These are phyloP conservation scores for Alauda arvensis DNA, from an alignment of 2,797 vertebrate species.

Conservation along the genomic window DNA sequence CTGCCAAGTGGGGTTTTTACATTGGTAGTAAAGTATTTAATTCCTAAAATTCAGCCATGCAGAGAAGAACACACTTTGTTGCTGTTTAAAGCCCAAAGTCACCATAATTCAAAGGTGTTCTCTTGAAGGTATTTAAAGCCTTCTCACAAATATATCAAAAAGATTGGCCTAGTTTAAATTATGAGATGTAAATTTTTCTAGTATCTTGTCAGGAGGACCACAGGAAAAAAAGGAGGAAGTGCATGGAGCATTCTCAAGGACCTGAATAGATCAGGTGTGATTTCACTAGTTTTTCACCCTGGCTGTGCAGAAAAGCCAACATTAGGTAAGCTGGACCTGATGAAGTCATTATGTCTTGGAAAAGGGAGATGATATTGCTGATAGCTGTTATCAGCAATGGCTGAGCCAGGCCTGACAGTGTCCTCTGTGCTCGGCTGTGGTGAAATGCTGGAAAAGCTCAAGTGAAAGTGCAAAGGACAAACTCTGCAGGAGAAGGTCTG, in stretches of 20 bases:
- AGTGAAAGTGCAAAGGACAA: not conserved
- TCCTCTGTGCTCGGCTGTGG: accelerated
- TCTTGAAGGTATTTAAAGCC: not conserved
- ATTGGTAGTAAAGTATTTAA: not conserved
- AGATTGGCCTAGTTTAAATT: not conserved
- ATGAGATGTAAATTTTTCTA: not conserved
- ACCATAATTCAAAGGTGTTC: not conserved
- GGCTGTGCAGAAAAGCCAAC: not conserved
- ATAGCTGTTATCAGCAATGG: not conserved
- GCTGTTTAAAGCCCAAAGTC: not conserved
- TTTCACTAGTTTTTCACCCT: not conserved
- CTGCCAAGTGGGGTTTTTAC: not conserved
- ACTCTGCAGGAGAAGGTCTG: not conserved
- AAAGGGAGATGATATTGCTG: not conserved
- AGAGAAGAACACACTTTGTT: not conserved
- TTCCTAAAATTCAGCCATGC: not conserved
- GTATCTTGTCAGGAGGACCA: not conserved
- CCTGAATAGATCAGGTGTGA: not conserved
- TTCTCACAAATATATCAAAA: not conserved
- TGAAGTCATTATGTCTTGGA: not conserved
- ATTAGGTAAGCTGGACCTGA: not conserved
- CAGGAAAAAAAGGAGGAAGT: not conserved
- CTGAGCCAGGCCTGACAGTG: not conserved
- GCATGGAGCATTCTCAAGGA: not conserved
- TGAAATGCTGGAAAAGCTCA: not conserved